Evolutionary conservation across 37 sponge, comb jelly and placozoan genomes (phyloP), one percentile per base, ranked within the genome.

Genomic region (Eunapius fragilis): DNA sequence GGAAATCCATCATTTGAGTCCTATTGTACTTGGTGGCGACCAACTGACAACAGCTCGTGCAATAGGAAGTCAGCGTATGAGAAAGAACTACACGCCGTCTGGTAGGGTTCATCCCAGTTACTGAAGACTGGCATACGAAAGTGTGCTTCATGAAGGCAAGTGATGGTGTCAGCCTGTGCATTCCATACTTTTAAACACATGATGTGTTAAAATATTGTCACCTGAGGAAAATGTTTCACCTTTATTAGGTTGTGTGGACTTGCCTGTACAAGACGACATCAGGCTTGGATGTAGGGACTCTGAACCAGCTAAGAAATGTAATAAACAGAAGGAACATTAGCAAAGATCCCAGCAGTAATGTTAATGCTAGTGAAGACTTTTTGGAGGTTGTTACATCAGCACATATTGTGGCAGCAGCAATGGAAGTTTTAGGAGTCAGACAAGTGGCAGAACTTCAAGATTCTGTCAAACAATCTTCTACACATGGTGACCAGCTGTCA

Each of bases 221-320:
- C 41, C 3, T 41, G 3, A 41, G 41, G 6, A 6, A 41, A 41
- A 41, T 41, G 3, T 41, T 41, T 41, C 26, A 30, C 5, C 28
- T 70, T 10, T 30, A 2, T 41, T 75, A 87, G 87, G 87, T 87
- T 31, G 69, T 82, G 24, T 87, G 88, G 82, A 71, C 36, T 22
- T 37, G 82, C 0, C 12, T 83, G 67, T 87, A 87, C 74, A 25
- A 41, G 3, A 41, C 41, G 3, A 6, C 41, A 41, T 41, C 41
- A 41, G 41, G 41, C 41, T 6, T 41, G 41, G 41, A 41, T 41
- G 3, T 41, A 3, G 41, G 41, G 6, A 41, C 41, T 41, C 26
- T 88, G 82, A 76, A 41, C 27, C n/a, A n/a, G n/a, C n/a, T n/a
- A n/a, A n/a, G n/a, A n/a, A n/a, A n/a, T n/a, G n/a, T n/a, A n/a